phyloP scores from a whole-genome alignment of 2,113 vertebrate species.

The Tetrax tetrax region DNA sequence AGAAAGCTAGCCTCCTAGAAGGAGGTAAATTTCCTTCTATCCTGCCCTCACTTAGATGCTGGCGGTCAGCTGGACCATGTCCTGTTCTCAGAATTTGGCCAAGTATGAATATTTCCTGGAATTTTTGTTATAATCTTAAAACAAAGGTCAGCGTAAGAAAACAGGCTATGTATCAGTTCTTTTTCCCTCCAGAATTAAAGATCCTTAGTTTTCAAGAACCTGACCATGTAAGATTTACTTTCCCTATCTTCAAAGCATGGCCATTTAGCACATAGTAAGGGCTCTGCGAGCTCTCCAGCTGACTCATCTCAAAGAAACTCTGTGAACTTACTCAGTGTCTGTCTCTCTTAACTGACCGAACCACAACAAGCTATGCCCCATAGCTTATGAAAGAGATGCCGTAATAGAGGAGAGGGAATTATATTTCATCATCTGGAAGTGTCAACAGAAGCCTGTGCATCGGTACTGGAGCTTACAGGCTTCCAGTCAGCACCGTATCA shows the following conservation, averaged over 20 bases:
- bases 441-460: not conserved
- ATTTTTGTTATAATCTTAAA: not conserved
- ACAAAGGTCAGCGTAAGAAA: not conserved
- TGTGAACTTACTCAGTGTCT: not conserved
- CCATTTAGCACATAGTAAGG: constrained; percentile 15
- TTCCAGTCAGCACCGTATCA: not conserved
- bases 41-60: not conserved
- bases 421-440: not conserved
- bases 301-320: constrained; percentile 25
- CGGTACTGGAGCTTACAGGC: not conserved
- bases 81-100: not conserved
- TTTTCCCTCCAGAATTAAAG: constrained; percentile 4
- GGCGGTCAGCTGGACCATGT: not conserved
- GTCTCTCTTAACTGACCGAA: constrained; percentile 15
- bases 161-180: not conserved
- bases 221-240: not conserved
- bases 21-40: not conserved
- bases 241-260: constrained; percentile 43
- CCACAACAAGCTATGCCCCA: not conserved
- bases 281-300: constrained; percentile 8
- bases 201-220: not conserved
- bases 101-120: not conserved
- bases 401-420: not conserved
- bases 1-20: not conserved
- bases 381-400: not conserved